Conservation (phyloP, 2,113 vertebrate genomes). For the Chaetura pelagica region DNA sequence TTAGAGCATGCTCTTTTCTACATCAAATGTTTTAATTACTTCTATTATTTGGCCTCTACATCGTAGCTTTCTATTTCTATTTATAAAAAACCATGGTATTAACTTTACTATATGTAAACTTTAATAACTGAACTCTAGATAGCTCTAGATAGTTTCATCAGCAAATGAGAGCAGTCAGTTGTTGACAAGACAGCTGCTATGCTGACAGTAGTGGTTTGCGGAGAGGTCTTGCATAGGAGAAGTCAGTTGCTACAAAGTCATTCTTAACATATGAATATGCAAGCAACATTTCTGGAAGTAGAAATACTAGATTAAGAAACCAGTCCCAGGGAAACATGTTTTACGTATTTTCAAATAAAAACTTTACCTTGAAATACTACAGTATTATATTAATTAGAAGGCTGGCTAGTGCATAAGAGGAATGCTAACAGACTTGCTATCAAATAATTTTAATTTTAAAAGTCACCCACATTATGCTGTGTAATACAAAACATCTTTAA, state of each 20-base stretch:
- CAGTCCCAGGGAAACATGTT: background rate
- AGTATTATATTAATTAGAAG: background rate
- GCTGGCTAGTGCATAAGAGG: background rate
- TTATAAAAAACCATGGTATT: background rate
- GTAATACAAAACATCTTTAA: background rate
- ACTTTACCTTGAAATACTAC: background rate
- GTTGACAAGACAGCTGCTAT: background rate
- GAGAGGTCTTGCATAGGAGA: background rate
- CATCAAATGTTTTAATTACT: background rate
- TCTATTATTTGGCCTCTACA: background rate
- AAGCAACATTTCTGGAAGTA: background rate
- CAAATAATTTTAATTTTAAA: background rate
- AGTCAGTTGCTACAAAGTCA: background rate
- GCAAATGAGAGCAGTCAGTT: background rate
- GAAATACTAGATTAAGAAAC: background rate
- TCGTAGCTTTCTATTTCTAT: background rate
- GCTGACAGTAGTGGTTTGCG: background rate
- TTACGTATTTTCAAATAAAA: background rate
- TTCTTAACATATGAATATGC: constrained; percentile 22
- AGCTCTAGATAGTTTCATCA: background rate
- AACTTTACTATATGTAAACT: background rate
- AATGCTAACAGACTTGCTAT: background rate
- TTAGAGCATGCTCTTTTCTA: background rate
- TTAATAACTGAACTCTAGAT: background rate
- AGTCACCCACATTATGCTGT: background rate